Percentiles rank a stretch among this genome's conserved stretches.
These are phyloP conservation scores for Meandrusa payeni DNA, from an alignment of 2,888 invertebrate species.

Conservation along the genomic window DNA sequence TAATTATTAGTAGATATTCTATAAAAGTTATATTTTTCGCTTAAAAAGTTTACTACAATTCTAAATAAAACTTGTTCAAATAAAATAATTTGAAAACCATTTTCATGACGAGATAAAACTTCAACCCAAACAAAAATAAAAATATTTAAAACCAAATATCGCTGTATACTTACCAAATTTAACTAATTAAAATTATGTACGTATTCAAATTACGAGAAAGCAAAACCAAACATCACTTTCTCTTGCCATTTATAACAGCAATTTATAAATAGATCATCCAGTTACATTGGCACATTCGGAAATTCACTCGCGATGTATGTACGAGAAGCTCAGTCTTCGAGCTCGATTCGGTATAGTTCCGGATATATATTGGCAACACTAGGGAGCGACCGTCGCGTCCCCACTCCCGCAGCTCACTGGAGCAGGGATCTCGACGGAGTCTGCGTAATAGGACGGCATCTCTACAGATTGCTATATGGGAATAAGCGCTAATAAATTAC, in stretches of 20 bases:
- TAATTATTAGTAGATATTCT: no score
- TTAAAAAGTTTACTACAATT: no score
- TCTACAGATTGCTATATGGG: slow-evolving; percentile 78
- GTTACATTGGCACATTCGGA: slow-evolving; percentile 18
- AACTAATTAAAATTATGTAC: slow-evolving; percentile 2
- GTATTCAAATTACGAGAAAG: not conserved
- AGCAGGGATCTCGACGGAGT: slow-evolving; percentile 74
- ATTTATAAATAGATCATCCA: slow-evolving; percentile 20
- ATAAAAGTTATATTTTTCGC: no score
- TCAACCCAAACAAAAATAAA: no score
- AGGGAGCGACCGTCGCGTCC: slow-evolving; percentile 59
- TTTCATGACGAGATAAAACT: no score
- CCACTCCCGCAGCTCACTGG: slow-evolving; percentile 69
- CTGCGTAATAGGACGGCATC: slow-evolving; percentile 78
- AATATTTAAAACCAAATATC: not conserved
- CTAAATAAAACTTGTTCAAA: no score
- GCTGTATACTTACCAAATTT: slow-evolving; percentile 17
- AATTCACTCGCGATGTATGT: slow-evolving; percentile 19
- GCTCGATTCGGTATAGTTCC: slow-evolving; percentile 43
- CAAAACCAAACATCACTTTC: slow-evolving; percentile 10
- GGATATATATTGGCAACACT: slow-evolving; percentile 33
- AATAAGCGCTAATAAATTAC: slow-evolving; percentile 80
- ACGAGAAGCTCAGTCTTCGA: slow-evolving; percentile 40
- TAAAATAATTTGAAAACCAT: no score
- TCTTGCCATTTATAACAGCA: slow-evolving; percentile 9